A percentile compares a stretch with the other conserved stretches of the same genome.
Conservation (phyloP, 2,888 invertebrate species). For the Scelioninae gen. 1 region DNA sequence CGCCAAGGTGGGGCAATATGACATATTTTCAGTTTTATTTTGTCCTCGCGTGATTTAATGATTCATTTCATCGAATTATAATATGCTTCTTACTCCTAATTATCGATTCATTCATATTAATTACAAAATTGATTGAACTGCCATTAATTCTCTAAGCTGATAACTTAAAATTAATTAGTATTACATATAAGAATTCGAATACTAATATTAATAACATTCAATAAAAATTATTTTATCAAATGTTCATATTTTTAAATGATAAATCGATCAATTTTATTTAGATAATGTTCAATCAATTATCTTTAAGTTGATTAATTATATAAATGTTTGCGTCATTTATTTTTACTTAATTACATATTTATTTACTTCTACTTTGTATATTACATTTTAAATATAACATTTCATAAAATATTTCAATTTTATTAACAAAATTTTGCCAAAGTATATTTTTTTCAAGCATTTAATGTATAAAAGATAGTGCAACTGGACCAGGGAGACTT, state of each 20-base stretch:
- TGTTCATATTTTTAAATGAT: background rate
- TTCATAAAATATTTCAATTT: too few species aligned
- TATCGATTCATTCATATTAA: slow-evolving; percentile 28
- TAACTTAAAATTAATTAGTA: slow-evolving; percentile 42
- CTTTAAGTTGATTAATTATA: background rate
- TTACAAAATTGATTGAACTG: slow-evolving; percentile 20
- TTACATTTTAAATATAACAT: too few species aligned
- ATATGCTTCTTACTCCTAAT: slow-evolving; percentile 26
- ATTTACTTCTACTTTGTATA: too few species aligned
- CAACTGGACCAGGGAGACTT: slow-evolving; percentile 54
- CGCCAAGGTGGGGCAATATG: slow-evolving; percentile 55
- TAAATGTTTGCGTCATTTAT: too few species aligned
- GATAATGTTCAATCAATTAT: too few species aligned
- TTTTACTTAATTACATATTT: too few species aligned
- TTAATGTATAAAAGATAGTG: slow-evolving; percentile 20
- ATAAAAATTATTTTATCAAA: slow-evolving; percentile 2
- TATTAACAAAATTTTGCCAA: too few species aligned
- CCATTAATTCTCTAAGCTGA: slow-evolving; percentile 7
- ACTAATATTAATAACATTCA: background rate
- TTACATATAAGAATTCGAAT: slow-evolving; percentile 4
- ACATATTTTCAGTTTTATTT: slow-evolving; percentile 56
- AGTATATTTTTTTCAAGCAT: too few species aligned
- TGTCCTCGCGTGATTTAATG: slow-evolving; percentile 27
- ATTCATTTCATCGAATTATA: slow-evolving; percentile 33
- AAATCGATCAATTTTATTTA: background rate